Percentiles rank a stretch among this genome's conserved stretches.
These are phyloP conservation scores for Podiceps cristatus DNA, from an alignment of 2,113 vertebrate genomes.

Conservation along the genomic window DNA sequence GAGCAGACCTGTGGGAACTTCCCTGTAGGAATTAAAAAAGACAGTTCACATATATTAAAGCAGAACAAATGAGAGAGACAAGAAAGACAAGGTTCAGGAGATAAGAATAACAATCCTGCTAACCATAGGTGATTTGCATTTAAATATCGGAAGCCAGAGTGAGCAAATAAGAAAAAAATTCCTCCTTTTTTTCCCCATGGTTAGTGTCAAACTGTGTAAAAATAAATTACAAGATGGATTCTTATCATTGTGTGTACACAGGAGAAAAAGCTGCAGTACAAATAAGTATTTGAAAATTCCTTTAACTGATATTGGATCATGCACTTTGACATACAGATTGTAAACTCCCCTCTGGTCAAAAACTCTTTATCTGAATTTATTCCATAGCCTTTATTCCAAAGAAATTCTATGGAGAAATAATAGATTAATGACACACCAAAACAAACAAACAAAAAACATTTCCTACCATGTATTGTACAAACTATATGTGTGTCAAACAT, in stretches of 20 bases:
- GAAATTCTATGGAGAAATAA: background rate
- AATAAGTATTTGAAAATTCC: background rate
- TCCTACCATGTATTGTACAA: background rate
- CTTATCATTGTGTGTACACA: background rate
- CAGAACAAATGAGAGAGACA: constrained; percentile 1
- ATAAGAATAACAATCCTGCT: constrained; percentile 15
- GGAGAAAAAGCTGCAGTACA: background rate
- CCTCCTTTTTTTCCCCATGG: background rate
- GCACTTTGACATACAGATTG: background rate
- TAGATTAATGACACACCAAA: background rate
- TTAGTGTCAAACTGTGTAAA: background rate
- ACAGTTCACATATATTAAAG: constrained; percentile 1
- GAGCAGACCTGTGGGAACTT: constrained; percentile 11
- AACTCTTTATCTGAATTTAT: background rate
- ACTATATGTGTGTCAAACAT: background rate
- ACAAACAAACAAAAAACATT: background rate
- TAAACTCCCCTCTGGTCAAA: background rate
- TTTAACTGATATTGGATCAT: background rate
- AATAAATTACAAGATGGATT: background rate
- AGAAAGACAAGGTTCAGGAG: constrained; percentile 21
- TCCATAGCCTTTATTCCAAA: background rate
- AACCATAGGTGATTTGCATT: constrained; percentile 25
- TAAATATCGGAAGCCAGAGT: background rate
- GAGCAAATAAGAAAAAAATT: background rate
- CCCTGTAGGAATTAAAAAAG: constrained; percentile 8